Evolutionary conservation across 2,888 invertebrate species (phyloP), one percentile per base, ranked within the genome.

Genomic region (Melangyna quadrimaculata): DNA sequence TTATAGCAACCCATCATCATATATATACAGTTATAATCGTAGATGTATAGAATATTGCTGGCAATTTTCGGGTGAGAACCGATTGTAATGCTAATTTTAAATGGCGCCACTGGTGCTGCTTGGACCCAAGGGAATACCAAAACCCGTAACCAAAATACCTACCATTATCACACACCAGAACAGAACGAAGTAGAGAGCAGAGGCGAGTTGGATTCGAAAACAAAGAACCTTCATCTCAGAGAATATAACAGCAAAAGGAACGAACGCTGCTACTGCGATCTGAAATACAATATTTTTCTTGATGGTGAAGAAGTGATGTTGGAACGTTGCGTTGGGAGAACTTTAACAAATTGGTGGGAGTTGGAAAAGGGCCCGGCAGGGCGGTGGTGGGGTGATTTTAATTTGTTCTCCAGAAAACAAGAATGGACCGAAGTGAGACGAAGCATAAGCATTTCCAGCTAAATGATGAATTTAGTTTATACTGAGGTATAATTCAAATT

Each of bases 31-130:
- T 22, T 48, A 5, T 24, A 48, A n/a, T n/a, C n/a, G 2, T 14
- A n/a, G 14, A n/a, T 51, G 8, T 27, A n/a, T 5, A 14, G 14
- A 14, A 7, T 22, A 24, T 24, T 22, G 51, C 24, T 51, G 51
- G 24, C 24, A 61, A 67, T 69, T 69, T 73, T 72, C 65, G 51
- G 67, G 48, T 69, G 29, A 37, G 61, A 55, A 73, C 69, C 55
- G 72, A 78, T 78, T 78, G 69, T 73, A 55, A 73, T 78, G 73
- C 57, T 73, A 83, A 78, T 78, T 73, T 69, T 10, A 45, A 27
- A 35, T 57, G 32, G 9, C 37, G 55, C 63, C 43, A 65, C 43
- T 24, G 8, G 12, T 65, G 17, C 32, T 65, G 27, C 9, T n/a
- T 14, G 40, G 24, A 55, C 55, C 48, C 65, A 57, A 51, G 65